Conservation (phyloP, 2,113 vertebrate species). For the Rhagologus leucostigma region DNA sequence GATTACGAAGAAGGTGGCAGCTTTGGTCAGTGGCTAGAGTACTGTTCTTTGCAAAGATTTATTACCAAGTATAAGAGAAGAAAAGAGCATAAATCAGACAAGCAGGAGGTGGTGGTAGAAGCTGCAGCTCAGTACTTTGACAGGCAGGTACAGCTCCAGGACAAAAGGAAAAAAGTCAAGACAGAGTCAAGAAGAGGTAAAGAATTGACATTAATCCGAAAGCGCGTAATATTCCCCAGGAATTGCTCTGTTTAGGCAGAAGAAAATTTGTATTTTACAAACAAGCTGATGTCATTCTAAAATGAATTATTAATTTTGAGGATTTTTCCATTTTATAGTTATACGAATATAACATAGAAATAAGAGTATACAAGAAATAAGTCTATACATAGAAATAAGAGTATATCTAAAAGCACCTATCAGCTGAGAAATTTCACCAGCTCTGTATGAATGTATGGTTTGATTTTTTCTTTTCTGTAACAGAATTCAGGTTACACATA, state of each 20-base stretch:
- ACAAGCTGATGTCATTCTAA: neutral
- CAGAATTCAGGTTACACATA: neutral
- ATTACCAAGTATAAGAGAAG: neutral
- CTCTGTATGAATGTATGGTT: neutral
- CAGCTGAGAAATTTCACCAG: neutral
- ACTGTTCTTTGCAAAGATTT: neutral
- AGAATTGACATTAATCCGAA: neutral
- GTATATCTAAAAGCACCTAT: neutral
- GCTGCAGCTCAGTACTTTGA: neutral
- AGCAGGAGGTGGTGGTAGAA: neutral
- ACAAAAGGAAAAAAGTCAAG: neutral
- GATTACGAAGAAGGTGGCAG: neutral
- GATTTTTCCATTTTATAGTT: neutral
- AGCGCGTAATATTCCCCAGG: neutral
- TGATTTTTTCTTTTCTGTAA: neutral
- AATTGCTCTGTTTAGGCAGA: neutral
- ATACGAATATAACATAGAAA: no score
- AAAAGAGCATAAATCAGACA: neutral
- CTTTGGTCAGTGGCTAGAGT: neutral
- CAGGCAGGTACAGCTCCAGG: neutral
- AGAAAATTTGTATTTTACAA: neutral
- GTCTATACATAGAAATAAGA: neutral
- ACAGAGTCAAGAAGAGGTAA: neutral
- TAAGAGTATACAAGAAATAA: neutral
- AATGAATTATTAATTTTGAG: conserved; percentile 37